A percentile compares a stretch with the other conserved stretches of the same genome.
Evolutionary conservation across 92 coral and sea anemone species (phyloP).

Genomic region (Phenganax stokvisi): DNA sequence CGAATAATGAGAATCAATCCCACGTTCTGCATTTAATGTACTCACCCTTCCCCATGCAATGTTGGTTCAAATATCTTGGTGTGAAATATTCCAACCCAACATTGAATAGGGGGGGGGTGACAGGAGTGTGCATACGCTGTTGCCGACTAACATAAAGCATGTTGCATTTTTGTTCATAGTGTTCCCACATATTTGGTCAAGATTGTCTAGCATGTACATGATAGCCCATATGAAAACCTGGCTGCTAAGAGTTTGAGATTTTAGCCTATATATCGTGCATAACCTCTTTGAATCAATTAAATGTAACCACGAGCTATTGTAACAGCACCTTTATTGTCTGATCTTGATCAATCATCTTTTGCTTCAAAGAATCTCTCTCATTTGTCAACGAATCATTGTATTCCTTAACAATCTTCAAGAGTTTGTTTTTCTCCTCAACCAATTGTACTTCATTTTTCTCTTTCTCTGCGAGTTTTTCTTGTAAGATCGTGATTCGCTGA

Average conservation of each 20-base stretch:
- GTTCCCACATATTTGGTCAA: too few relatives aligned
- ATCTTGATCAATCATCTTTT: constrained; percentile 71
- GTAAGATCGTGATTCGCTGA: constrained; percentile 37
- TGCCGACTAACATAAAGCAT: too few relatives aligned
- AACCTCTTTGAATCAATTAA: neutral
- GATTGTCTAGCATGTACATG: too few relatives aligned
- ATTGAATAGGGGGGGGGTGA: too few relatives aligned
- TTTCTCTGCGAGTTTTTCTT: constrained; percentile 69
- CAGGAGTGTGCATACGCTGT: too few relatives aligned
- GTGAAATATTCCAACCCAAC: too few relatives aligned
- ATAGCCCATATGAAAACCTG: too few relatives aligned
- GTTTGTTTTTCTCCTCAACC: constrained; percentile 78
- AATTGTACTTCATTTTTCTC: constrained; percentile 70
- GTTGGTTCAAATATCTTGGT: too few relatives aligned
- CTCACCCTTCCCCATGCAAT: too few relatives aligned
- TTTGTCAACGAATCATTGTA: constrained; percentile 67
- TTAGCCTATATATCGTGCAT: neutral
- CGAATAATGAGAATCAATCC: neutral
- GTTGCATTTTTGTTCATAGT: too few relatives aligned
- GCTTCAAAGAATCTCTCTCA: constrained; percentile 65
- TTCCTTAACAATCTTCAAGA: constrained; percentile 72
- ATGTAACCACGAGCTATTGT: neutral
- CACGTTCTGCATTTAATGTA: neutral
- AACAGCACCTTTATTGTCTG: constrained; percentile 65
- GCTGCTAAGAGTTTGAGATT: too few relatives aligned